phyloP scores from a whole-genome alignment of 2,797 vertebrate genomes.

The Urosaurus nigricauda region DNA sequence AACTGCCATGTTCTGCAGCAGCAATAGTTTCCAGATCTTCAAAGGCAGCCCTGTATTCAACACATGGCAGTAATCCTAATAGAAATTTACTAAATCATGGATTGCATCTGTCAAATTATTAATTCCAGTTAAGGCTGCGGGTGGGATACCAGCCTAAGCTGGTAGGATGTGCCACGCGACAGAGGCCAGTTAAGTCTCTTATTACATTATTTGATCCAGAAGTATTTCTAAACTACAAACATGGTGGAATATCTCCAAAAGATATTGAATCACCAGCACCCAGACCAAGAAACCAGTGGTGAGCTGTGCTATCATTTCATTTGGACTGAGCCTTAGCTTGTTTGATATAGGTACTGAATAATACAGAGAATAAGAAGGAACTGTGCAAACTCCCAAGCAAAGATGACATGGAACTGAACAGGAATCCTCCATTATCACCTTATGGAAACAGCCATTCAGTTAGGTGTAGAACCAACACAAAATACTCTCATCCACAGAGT shows the following conservation, averaged over 20 bases:
- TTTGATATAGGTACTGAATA: too few species aligned
- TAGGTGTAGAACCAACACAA: too few species aligned
- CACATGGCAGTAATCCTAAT: neutral
- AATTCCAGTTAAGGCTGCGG: neutral
- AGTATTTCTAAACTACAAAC: neutral
- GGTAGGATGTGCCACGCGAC: neutral
- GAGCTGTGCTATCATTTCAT: neutral
- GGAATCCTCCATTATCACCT: too few species aligned
- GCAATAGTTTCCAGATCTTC: neutral
- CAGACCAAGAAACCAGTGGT: neutral
- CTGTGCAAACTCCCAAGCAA: too few species aligned
- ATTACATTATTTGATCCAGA: neutral
- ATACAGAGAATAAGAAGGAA: too few species aligned
- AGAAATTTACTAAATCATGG: neutral
- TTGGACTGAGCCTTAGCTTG: neutral
- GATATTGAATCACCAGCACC: neutral
- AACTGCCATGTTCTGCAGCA: neutral
- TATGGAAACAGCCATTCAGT: too few species aligned
- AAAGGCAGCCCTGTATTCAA: neutral
- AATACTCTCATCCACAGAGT: neutral
- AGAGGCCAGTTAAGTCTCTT: neutral
- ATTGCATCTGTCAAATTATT: neutral
- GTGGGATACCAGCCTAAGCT: neutral
- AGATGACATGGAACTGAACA: too few species aligned
- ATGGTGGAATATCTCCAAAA: neutral